Base-by-base conservation (phyloP, 2,797 vertebrate species). In the Coregonus ussuriensis region DNA sequence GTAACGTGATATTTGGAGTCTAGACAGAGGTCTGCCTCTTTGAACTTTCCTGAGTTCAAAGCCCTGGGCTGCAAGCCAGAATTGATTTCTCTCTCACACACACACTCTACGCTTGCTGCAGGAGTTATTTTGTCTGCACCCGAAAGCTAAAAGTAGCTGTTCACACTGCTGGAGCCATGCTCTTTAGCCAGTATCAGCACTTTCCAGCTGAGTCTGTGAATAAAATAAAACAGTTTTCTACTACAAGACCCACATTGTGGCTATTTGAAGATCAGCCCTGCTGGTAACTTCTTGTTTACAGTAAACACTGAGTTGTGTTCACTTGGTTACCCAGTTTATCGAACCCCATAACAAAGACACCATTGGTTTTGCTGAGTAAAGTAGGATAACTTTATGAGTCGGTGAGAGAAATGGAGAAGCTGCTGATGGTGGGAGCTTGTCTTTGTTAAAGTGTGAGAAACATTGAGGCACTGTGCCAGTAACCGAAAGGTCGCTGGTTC, bases 1-100 rank as follows among this genome's bases (percentile, higher is more conserved):
- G 29, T 33, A 52, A 25, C 47, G 63, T 72, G 63, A 87, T 83
- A 81, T 84, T 85, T 83, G 82, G 78, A 86, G 89, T 87, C 88
- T 85, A 90, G 90, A 90, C 85, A 86, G 75, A 88, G 70, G 86
- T 88, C 41, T 47, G 78, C 77, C 25, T 81, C 87, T 87, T 86
- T 86, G 83, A 90, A 90, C 88, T 85, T 88, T 86, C 77, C 79
- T 66, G 54, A 75, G 82, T 89, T 91, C 83, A 90, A 91, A 92
- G 86, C 84, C 51, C 52, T 70, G 79, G 71, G 79, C 71, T 54
- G 54, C 84, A 88, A 85, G 71, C 77, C 80, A 82, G 77, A 86
- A 82, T 78, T 74, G 9, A 2, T 47, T 0, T 47, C 2, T 47
- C 41, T 47, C 41, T 11, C 35, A 4, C 35, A 35, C 35, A 35